Base-by-base conservation (phyloP, 2,888 invertebrate species). In the Chloromyia formosa region DNA sequence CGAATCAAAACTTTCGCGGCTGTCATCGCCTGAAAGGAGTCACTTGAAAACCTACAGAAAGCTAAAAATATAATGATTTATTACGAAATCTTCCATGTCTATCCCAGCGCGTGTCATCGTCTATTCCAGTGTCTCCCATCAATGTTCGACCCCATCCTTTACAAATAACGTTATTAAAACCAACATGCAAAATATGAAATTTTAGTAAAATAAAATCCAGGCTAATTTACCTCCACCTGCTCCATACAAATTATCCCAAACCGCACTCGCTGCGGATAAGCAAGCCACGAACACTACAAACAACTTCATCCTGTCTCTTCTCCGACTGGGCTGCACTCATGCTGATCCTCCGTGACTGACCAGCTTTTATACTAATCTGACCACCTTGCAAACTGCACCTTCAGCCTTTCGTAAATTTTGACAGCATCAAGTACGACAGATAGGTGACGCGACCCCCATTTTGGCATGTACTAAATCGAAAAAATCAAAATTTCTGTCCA, bases 71-170 rank as follows among this genome's bases (percentile, higher is more conserved):
- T 35, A 35, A 35, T n/a, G 66, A 18, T 18, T 1, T 7, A 45
- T 56, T 69, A 54, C 69, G 35, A 16, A 54, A 4, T 16, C 16
- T 16, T 54, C 54, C 27, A 16, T 27, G 27, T 35, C 16, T 69
- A 35, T 5, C 45, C 10, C 16, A 45, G 3, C 22, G 66, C 20
- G 45, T 14, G 45, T 66, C 66, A 22, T 69, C 69, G 18, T 71
- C 71, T 20, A 71, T 1, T n/a, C 71, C 71, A 14, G 58, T 56
- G 18, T 71, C 56, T 4, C 56, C 71, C 58, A 56, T 56, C n/a
- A 35, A 27, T 1, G 56, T 35, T 16, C 23, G 40, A 9, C 71
- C 42, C 58, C 56, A 71, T n/a, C 35, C 16, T 10, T 4, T 40
- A 2, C 56, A 16, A 68, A 12, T 61, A 27, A 27, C n/a, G 20